These are phyloP conservation scores for Monopterus albus DNA, from an alignment of 2,113 vertebrate species.

Conservation along the genomic window DNA sequence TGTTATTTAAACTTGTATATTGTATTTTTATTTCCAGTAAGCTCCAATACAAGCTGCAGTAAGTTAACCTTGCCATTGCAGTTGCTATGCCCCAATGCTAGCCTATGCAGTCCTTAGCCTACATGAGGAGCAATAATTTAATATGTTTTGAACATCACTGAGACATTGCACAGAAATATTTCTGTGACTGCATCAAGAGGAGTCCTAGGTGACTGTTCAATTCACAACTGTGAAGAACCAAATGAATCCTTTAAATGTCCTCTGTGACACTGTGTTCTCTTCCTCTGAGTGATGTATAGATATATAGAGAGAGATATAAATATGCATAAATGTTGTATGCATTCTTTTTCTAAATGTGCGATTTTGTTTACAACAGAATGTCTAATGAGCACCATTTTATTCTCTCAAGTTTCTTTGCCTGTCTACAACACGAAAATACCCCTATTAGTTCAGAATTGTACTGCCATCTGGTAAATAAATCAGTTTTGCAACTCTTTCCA, in stretches of 20 bases:
- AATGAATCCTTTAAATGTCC: constrained; percentile 35
- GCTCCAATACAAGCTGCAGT: background rate
- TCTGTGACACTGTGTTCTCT: constrained; percentile 45
- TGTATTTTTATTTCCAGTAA: background rate
- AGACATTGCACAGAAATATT: constrained; percentile 20
- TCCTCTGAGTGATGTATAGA: constrained; percentile 47
- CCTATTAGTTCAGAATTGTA: background rate
- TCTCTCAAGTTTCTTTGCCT: no score
- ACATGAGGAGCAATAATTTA: background rate
- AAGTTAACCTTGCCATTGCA: background rate
- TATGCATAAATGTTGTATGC: no score
- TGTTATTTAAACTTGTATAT: background rate
- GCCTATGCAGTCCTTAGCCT: background rate
- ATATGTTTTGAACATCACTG: constrained; percentile 4
- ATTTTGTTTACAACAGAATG: background rate
- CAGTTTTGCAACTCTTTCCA: constrained; percentile 4
- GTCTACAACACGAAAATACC: background rate
- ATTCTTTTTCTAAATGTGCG: background rate
- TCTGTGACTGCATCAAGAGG: constrained; percentile 3
- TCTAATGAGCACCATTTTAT: background rate
- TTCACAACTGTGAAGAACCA: constrained; percentile 30
- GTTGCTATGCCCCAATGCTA: background rate
- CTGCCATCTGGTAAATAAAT: background rate
- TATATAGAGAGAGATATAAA: no score
- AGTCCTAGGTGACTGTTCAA: background rate